Base-by-base conservation (phyloP, 1,140 invertebrate species). In the Euura saliciscinereae region DNA sequence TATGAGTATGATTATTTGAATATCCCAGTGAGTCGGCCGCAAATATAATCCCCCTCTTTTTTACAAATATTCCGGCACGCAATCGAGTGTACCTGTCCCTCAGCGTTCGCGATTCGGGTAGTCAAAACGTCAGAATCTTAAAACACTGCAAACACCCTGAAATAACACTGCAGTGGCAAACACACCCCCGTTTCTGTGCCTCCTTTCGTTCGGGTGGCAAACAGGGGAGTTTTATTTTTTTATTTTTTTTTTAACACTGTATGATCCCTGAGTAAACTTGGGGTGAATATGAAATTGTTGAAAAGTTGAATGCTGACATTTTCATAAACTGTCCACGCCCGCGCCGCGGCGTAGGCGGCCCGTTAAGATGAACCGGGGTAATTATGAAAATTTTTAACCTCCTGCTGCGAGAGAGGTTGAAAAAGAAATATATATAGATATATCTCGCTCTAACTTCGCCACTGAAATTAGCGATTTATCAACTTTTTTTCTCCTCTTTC, bases 101-200 rank as follows among this genome's bases (percentile, higher is more conserved):
- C 51, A n/a, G 65, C 68, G 76, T 8, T n/a, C 28, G 71, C 70
- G 74, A 77, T 78, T 80, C 75, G 74, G 74, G 72, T 77, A 83
- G 82, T 83, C 82, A 81, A 82, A 83, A 84, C 78, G 83, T 84
- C 83, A 84, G 80, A 85, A 84, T 84, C 79, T 83, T 83, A 82
- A 85, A 82, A 82, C 75, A 82, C 79, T 77, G 80, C 82, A 84
- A 85, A 84, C 82, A 83, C 80, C 81, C 78, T 77, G 78, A 81
- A 83, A 82, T 84, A 85, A 84, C 83, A 81, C 83, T 82, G 80
- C 78, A 69, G 75, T 81, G 78, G 51, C 51, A 59, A 59, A 59
- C 51, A 59, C 75, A 80, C 79, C 78, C 80, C 78, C 76, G 76
- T 43, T 5, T n/a, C 44, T 70, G 28, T 65, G 51, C 72, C 46